Evolutionary conservation across 2,113 vertebrate species (phyloP).

Genomic region (Nothobranchius kuhntae): DNA sequence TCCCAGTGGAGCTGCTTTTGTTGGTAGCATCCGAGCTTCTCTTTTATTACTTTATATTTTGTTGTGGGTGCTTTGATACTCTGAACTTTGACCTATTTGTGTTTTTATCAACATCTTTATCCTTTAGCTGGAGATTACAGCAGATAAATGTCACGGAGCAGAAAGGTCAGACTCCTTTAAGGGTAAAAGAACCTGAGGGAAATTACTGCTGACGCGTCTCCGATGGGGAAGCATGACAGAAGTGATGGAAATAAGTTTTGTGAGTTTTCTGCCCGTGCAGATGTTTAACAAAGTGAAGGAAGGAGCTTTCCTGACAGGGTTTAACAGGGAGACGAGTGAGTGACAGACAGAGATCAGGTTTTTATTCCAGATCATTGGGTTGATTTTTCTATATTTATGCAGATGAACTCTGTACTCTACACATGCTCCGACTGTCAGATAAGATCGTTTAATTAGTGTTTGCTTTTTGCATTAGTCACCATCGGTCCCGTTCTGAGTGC

Average conservation of each 20-base stretch:
- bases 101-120: neutral
- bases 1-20: too few species aligned
- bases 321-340: neutral
- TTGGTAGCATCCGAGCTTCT: neutral
- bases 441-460: slow-evolving; percentile 21
- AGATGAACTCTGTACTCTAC: neutral
- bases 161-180: accelerated
- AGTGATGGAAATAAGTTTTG: neutral
- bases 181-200: neutral
- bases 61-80: neutral
- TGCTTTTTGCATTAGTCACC: slow-evolving; percentile 1
- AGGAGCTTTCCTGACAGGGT: too few species aligned
- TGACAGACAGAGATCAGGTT: neutral
- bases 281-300: neutral
- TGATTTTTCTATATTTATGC: neutral
- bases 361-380: neutral
- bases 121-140: neutral
- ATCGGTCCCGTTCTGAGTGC: neutral
- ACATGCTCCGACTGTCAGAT: neutral
- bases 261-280: neutral
- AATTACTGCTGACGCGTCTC: neutral
- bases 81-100: neutral
- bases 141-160: slow-evolving; percentile 12
- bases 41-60: neutral
- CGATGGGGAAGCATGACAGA: neutral